Percentiles rank a stretch among this genome's conserved stretches.
Evolutionary conservation across 2,797 vertebrate species (phyloP).

Genomic region (Enteromius radiatus): DNA sequence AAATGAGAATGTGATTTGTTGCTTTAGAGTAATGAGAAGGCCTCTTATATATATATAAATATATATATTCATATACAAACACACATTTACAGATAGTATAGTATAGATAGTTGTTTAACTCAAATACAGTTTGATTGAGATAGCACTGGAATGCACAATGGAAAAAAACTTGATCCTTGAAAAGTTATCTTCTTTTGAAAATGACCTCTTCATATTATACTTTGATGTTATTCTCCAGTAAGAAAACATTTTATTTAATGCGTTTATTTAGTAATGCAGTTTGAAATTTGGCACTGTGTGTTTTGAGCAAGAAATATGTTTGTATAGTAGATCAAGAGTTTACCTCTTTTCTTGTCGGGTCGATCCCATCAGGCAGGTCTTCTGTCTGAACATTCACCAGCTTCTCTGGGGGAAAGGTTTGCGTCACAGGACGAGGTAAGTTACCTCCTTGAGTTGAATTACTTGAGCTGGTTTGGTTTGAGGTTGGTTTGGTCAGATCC

Average conservation of each 20-base stretch:
- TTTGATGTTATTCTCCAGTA: too few relatives aligned
- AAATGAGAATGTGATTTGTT: not conserved
- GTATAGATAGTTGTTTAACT: too few relatives aligned
- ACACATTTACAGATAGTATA: too few relatives aligned
- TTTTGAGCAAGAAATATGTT: not conserved
- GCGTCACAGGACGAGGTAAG: constrained; percentile 52
- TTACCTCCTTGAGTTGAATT: constrained; percentile 25
- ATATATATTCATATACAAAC: too few relatives aligned
- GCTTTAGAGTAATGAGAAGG: too few relatives aligned
- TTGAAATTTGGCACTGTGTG: not conserved
- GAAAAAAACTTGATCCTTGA: too few relatives aligned
- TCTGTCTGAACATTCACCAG: constrained; percentile 74
- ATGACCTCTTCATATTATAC: too few relatives aligned
- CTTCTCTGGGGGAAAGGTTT: constrained; percentile 74
- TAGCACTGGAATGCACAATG: too few relatives aligned
- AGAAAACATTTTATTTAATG: not conserved
- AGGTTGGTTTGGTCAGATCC: constrained; percentile 57
- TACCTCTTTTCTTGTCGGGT: constrained; percentile 86
- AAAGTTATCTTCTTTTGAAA: too few relatives aligned
- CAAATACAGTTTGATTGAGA: too few relatives aligned
- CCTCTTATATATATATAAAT: too few relatives aligned
- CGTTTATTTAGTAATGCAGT: not conserved
- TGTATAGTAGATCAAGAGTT: not conserved
- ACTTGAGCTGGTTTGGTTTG: constrained; percentile 41
- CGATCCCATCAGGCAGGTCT: constrained; percentile 80